Conservation (phyloP, 2,113 vertebrate genomes). For the Scalopus aquaticus region DNA sequence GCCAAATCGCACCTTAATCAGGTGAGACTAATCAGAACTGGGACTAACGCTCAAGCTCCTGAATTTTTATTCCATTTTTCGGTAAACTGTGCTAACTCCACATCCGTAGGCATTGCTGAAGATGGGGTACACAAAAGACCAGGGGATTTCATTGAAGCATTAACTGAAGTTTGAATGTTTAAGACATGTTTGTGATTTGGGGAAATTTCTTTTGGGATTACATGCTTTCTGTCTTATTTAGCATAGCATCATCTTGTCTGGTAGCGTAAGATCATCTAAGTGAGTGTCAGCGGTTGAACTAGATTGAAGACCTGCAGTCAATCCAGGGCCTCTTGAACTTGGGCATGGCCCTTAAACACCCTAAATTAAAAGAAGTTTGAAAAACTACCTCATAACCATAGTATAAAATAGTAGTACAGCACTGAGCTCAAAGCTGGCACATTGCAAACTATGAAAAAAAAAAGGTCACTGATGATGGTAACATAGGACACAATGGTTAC, state of each 20-base stretch:
- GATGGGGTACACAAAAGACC: neutral
- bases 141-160: neutral
- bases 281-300: neutral
- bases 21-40: no score
- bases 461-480: fast-evolving
- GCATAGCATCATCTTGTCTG: neutral
- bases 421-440: neutral
- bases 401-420: neutral
- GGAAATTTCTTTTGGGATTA: neutral
- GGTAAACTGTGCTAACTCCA: neutral
- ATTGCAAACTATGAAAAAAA: neutral
- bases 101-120: neutral
- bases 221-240: neutral
- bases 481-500: fast-evolving
- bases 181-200: neutral
- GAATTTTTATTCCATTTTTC: neutral
- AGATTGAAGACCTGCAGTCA: neutral
- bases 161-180: neutral
- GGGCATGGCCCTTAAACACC: neutral
- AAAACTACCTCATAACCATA: fast-evolving
- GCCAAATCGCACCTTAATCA: neutral
- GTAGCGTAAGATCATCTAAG: neutral
- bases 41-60: neutral
- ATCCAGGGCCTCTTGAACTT: neutral
- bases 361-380: neutral